These are phyloP conservation scores for Hirtodrosophila trivittata DNA, from an alignment of 2,888 invertebrate species.

Conservation along the genomic window DNA sequence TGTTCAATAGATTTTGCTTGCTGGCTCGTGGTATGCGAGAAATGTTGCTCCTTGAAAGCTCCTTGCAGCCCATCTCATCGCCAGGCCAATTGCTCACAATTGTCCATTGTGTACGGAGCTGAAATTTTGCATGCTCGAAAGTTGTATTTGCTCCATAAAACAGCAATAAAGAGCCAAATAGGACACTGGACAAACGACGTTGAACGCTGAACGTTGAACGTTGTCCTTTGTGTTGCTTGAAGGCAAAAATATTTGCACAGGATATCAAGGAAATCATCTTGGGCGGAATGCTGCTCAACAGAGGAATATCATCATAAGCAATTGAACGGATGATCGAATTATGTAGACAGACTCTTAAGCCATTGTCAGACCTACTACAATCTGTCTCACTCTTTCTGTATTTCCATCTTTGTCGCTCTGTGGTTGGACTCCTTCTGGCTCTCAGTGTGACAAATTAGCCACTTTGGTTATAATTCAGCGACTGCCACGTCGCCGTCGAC, in stretches of 20 bases:
- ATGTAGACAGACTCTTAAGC: conserved; percentile 36
- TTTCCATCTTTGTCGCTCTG: conserved; percentile 5
- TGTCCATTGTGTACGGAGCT: conserved; percentile 58
- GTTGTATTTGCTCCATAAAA: conserved; percentile 74
- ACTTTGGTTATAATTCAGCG: conserved; percentile 75
- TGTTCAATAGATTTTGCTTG: conserved; percentile 43
- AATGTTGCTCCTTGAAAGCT: conserved; percentile 34
- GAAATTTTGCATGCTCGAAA: conserved; percentile 69
- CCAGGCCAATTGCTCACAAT: conserved; percentile 38
- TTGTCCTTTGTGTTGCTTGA: conserved; percentile 52
- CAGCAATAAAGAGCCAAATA: conserved; percentile 69
- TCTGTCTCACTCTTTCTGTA: conserved; percentile 3
- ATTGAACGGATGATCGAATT: conserved; percentile 76
- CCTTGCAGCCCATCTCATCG: conserved; percentile 6
- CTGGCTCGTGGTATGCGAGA: conserved; percentile 19
- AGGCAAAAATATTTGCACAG: conserved; percentile 61
- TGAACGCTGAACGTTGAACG: conserved; percentile 29
- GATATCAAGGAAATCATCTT: conserved; percentile 62
- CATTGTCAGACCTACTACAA: conserved; percentile 28
- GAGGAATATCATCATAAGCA: conserved; percentile 63
- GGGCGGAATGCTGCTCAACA: conserved; percentile 10
- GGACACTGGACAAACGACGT: conserved; percentile 40
- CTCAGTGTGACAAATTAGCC: conserved; percentile 71
- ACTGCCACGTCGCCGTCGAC: conserved; percentile 33
- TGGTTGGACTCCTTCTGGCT: conserved; percentile 7